phyloP scores from a whole-genome alignment of 2,888 invertebrate genomes.

The Hesperia comma region DNA sequence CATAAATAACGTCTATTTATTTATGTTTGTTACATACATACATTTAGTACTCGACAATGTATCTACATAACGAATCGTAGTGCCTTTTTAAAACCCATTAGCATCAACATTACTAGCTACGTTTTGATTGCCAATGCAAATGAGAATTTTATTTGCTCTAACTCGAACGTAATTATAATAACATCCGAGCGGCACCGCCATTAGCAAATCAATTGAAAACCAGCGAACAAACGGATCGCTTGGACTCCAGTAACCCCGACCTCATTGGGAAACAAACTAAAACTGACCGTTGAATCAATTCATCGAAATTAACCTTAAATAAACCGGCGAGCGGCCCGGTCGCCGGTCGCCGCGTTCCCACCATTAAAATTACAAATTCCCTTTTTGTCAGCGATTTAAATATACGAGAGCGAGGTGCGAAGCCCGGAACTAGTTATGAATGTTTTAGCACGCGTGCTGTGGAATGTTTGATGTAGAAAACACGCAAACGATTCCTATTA shows the following conservation, averaged over 20 bases:
- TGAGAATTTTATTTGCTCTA: conserved; percentile 23
- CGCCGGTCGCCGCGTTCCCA: conserved; percentile 54
- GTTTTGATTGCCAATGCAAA: conserved; percentile 19
- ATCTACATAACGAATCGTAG: not conserved
- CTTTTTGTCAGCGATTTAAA: conserved; percentile 61
- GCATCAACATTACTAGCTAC: not conserved
- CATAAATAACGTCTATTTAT: too few species aligned
- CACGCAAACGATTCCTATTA: too few species aligned
- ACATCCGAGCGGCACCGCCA: conserved; percentile 24
- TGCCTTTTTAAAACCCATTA: not conserved
- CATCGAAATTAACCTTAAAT: conserved; percentile 76
- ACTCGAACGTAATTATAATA: conserved; percentile 30
- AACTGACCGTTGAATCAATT: conserved; percentile 57
- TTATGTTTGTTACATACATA: too few species aligned
- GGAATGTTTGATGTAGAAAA: not conserved
- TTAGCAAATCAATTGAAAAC: conserved; percentile 37
- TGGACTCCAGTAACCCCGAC: conserved; percentile 42
- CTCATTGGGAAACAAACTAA: conserved; percentile 52
- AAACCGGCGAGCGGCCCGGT: conserved; percentile 55
- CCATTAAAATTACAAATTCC: conserved; percentile 74
- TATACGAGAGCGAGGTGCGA: conserved; percentile 37
- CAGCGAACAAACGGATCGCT: conserved; percentile 31
- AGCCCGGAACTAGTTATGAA: conserved; percentile 17
- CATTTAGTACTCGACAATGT: too few species aligned
- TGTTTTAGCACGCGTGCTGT: not conserved